Conservation (phyloP, 2,113 vertebrate species). For the Scalopus aquaticus region DNA sequence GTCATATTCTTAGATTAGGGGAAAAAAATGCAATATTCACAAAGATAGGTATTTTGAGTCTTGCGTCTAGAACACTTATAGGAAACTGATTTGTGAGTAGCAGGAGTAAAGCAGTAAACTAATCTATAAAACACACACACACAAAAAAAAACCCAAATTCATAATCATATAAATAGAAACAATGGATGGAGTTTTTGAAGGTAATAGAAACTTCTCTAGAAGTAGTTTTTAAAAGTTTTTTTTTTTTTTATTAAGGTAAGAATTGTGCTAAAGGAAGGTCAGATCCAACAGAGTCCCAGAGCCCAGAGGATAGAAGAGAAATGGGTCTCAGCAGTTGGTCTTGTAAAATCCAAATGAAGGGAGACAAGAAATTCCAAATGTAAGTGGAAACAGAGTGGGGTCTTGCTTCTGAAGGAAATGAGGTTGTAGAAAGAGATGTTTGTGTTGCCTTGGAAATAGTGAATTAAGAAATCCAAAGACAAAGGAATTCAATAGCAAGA, state of each 20-base stretch:
- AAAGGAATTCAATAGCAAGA: neutral
- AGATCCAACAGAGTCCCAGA: neutral
- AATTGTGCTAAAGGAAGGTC: neutral
- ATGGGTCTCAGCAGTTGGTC: neutral
- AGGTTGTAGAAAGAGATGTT: neutral
- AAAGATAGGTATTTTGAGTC: neutral
- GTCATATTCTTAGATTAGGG: neutral
- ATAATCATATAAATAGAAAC: neutral
- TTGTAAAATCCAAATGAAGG: conserved; percentile 37
- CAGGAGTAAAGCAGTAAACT: neutral
- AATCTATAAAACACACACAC: neutral
- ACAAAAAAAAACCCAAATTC: neutral
- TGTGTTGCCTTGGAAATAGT: neutral
- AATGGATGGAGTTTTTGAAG: neutral
- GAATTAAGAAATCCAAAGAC: neutral
- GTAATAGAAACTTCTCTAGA: neutral
- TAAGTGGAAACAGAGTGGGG: neutral
- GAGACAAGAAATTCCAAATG: neutral
- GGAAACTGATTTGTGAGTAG: neutral
- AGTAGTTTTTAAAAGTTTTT: neutral
- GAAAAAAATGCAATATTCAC: neutral
- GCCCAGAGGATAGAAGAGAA: neutral
- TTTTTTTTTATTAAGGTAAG: neutral
- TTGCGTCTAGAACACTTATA: neutral
- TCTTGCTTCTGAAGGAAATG: conserved; percentile 25